Evolutionary conservation across 2,888 invertebrate genomes (phyloP).

Genomic region (Odontomyia ornata): DNA sequence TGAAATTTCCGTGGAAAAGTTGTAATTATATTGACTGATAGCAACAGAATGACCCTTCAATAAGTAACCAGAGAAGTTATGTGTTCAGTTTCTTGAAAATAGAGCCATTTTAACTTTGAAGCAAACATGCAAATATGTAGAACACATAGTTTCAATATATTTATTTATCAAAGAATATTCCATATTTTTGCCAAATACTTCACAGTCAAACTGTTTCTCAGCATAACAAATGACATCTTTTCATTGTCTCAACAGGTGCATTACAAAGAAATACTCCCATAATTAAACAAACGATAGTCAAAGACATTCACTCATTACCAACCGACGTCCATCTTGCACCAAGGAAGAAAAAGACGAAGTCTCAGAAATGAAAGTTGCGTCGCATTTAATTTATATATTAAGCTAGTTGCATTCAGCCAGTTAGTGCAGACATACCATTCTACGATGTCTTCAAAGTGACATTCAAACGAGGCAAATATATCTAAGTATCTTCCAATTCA

Average conservation of each 20-base stretch:
- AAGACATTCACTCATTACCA: background rate
- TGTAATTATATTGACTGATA: too few species aligned
- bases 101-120: too few species aligned
- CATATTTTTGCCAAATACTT: too few species aligned
- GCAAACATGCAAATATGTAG: too few species aligned
- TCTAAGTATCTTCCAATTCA: constrained; percentile 19
- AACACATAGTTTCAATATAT: too few species aligned
- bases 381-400: background rate
- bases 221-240: background rate
- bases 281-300: background rate
- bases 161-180: too few species aligned
- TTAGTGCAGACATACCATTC: background rate
- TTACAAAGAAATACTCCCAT: background rate
- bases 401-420: background rate
- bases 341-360: background rate
- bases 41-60: too few species aligned
- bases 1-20: too few species aligned
- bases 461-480: constrained; percentile 11
- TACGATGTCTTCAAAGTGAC: background rate
- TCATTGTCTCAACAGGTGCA: background rate
- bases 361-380: background rate
- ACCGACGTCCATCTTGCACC: too few species aligned
- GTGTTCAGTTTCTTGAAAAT: too few species aligned
- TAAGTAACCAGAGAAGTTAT: too few species aligned
- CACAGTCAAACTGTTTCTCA: too few species aligned